These are phyloP conservation scores for Tapera naevia DNA, from an alignment of 2,797 vertebrate species.

Conservation along the genomic window DNA sequence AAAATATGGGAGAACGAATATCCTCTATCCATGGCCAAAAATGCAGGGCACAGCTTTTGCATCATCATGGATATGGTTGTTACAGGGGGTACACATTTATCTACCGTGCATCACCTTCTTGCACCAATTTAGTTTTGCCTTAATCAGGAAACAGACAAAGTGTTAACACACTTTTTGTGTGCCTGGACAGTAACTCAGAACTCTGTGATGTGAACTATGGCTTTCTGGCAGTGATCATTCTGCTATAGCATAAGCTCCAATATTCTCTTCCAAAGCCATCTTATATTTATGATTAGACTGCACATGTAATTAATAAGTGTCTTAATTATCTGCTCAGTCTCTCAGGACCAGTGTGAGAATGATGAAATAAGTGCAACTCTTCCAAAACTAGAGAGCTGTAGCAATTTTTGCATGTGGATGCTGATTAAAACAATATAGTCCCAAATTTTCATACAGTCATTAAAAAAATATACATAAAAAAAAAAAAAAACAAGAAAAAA, in stretches of 20 bases:
- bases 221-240: background rate
- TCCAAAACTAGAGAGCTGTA: background rate
- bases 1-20: background rate
- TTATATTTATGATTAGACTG: background rate
- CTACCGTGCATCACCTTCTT: background rate
- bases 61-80: background rate
- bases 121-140: background rate
- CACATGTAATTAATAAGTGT: rapidly evolving
- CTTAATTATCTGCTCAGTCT: background rate
- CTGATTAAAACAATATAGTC: background rate
- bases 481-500: background rate
- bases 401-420: background rate
- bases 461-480: background rate
- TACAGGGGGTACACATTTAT: background rate
- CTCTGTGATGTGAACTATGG: background rate
- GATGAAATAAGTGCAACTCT: background rate
- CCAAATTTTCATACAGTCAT: background rate
- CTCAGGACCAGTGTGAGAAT: background rate
- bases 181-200: background rate
- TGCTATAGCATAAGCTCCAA: background rate
- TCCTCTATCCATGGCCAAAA: background rate
- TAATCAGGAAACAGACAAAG: background rate
- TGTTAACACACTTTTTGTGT: background rate
- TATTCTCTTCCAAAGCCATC: background rate
- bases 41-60: background rate